Percentiles rank a stretch among this genome's conserved stretches.
Evolutionary conservation across 2,113 vertebrate genomes (phyloP).

Genomic region (Lophius piscatorius): DNA sequence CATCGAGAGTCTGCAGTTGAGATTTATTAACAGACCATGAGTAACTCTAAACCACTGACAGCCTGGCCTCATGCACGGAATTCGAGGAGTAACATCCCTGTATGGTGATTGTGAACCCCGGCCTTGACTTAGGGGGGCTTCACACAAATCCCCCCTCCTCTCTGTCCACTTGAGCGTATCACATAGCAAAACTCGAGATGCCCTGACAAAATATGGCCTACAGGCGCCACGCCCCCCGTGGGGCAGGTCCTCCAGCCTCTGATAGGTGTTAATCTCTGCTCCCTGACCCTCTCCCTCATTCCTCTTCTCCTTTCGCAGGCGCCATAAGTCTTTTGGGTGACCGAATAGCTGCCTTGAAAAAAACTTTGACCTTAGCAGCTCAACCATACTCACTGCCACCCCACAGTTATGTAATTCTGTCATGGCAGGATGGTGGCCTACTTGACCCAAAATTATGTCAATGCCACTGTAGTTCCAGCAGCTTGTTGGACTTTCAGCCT

Average conservation of each 20-base stretch:
- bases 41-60: constrained; percentile 68
- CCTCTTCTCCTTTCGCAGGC: not conserved
- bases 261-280: constrained; percentile 46
- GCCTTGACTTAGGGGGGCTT: constrained; percentile 60
- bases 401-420: constrained; percentile 67
- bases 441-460: constrained; percentile 55
- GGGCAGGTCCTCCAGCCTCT: constrained; percentile 20
- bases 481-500: constrained; percentile 7
- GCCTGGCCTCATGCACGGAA: constrained; percentile 65
- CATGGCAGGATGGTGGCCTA: constrained; percentile 52
- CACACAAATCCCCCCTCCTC: constrained; percentile 14
- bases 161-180: constrained; percentile 42
- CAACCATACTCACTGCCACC: constrained; percentile 38
- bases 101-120: constrained; percentile 59
- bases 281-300: constrained; percentile 41
- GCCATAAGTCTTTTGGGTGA: constrained; percentile 43
- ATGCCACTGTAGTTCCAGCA: constrained; percentile 62
- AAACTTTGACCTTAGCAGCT: constrained; percentile 29
- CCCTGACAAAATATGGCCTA: constrained; percentile 49
- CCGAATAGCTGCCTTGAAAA: constrained; percentile 48
- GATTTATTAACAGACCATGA: constrained; percentile 55
- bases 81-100: constrained; percentile 65
- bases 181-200: constrained; percentile 55
- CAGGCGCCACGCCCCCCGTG: constrained; percentile 21
- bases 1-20: constrained; percentile 17